phyloP scores from a whole-genome alignment of 1,140 invertebrate genomes.

The Drosophila aff. region DNA sequence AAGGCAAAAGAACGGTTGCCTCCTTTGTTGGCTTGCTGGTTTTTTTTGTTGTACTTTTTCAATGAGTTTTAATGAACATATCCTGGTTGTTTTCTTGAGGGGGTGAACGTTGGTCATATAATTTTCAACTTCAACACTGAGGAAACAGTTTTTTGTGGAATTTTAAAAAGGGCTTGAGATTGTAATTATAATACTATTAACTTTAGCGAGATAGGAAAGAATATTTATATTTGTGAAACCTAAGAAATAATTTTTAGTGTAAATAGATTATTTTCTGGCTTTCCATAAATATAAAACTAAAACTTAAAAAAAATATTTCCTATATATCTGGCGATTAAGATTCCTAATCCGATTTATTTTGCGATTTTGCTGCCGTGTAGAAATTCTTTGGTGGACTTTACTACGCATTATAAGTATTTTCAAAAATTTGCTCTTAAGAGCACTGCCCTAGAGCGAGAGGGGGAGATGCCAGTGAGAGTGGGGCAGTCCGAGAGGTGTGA shows the following conservation, averaged over 20 bases:
- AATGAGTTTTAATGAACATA: constrained; percentile 54
- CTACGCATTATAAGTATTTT: constrained; percentile 44
- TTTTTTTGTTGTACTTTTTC: constrained; percentile 21
- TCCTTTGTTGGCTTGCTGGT: constrained; percentile 9
- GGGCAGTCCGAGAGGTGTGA: neutral
- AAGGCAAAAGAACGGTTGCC: constrained; percentile 8
- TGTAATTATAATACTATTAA: too few relatives aligned
- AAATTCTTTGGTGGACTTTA: constrained; percentile 20
- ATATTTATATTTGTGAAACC: too few relatives aligned
- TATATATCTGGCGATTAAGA: neutral
- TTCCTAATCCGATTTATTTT: neutral
- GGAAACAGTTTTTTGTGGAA: neutral
- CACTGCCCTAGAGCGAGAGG: constrained; percentile 9
- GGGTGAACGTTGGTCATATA: constrained; percentile 13
- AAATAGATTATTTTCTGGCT: too few relatives aligned
- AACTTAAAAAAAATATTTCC: neutral
- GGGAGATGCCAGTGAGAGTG: constrained; percentile 22
- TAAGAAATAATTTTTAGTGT: too few relatives aligned
- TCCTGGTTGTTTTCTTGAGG: constrained; percentile 34
- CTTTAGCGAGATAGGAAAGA: too few relatives aligned
- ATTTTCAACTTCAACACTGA: constrained; percentile 10
- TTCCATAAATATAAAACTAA: neutral
- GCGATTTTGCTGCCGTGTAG: constrained; percentile 1
- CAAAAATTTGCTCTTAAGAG: constrained; percentile 30
- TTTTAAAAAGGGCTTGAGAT: neutral